phyloP scores from a whole-genome alignment of 1,140 invertebrate genomes.

The Elysia chlorotica region DNA sequence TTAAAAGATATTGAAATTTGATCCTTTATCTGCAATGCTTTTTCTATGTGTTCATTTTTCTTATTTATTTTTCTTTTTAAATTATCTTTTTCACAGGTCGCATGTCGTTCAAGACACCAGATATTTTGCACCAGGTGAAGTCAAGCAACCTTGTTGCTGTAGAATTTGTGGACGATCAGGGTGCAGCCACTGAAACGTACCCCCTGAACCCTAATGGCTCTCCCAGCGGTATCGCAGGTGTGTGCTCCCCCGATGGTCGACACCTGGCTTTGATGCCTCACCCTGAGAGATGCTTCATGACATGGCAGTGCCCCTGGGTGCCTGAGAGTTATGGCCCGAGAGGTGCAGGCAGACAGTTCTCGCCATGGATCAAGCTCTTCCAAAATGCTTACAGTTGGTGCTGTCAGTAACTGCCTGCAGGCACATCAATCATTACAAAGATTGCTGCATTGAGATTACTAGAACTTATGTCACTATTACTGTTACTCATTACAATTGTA shows the following conservation, averaged over 20 bases:
- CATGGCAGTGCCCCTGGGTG: conserved; percentile 62
- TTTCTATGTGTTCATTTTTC: too few relatives aligned
- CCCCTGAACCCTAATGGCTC: conserved; percentile 95
- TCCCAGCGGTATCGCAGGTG: conserved; percentile 75
- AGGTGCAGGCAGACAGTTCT: conserved; percentile 66
- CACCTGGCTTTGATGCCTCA: conserved; percentile 98
- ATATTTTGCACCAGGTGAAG: conserved; percentile 68
- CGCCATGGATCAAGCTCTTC: conserved; percentile 93
- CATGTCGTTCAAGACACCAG: conserved; percentile 66
- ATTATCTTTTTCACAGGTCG: conserved; percentile 59
- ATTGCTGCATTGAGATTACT: not conserved
- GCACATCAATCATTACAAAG: not conserved
- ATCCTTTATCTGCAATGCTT: too few relatives aligned
- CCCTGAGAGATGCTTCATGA: conserved; percentile 76
- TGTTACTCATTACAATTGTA: too few relatives aligned
- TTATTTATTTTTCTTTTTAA: too few relatives aligned
- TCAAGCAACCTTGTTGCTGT: conserved; percentile 74
- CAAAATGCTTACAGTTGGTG: conserved; percentile 88
- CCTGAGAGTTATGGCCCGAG: conserved; percentile 61
- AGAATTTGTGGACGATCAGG: conserved; percentile 82
- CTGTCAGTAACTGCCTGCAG: conserved; percentile 12
- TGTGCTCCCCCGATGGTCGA: conserved; percentile 87
- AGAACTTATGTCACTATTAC: too few relatives aligned
- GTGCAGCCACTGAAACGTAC: conserved; percentile 77
- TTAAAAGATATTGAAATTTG: too few relatives aligned